Base-by-base conservation (phyloP, 2,888 invertebrate genomes). In the Pheosia gnoma region DNA sequence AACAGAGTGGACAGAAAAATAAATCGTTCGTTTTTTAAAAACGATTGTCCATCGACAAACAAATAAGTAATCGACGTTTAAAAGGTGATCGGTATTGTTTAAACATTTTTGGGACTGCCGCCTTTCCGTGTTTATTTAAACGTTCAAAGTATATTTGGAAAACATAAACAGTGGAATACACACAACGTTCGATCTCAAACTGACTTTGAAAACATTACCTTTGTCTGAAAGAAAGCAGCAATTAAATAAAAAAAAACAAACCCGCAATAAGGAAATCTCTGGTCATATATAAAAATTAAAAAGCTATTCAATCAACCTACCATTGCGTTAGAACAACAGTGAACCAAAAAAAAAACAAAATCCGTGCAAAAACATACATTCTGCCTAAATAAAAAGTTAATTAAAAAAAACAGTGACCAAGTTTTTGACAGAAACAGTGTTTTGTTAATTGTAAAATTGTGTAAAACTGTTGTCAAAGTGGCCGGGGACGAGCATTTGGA, bases 401-500 rank as follows among this genome's bases (percentile, higher is more conserved):
- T 25, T 25, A 54, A 54, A 38, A 37, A 37, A 38, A 54, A n/a
- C 6, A 5, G 39, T n/a, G 3, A 11, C 11, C 0, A 36, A 11
- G 38, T 11, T 10, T 4, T 62, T 63, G 67, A 62, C 58, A 61
- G 59, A 61, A 63, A 38, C 25, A 43, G 43, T 61, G 61, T 62
- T 65, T 62, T 60, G 72, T 76, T 77, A 72, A 73, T 71, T 58
- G 67, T 66, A 73, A 76, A 75, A 78, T 77, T 72, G 82, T 83
- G 84, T 79, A 65, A 74, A 78, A 83, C 79, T 74, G 87, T 89
- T 81, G 88, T 89, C 88, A 93, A 94, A 89, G 93, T 93, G 85
- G 90, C 91, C 80, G 94, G 92, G 63, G 91, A 93, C 92, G 90
- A 91, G 90, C 92, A 93, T 87, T 84, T 93, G 84, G 93, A 93